Conservation (phyloP, 2,113 vertebrate genomes). For the Talpa occidentalis region DNA sequence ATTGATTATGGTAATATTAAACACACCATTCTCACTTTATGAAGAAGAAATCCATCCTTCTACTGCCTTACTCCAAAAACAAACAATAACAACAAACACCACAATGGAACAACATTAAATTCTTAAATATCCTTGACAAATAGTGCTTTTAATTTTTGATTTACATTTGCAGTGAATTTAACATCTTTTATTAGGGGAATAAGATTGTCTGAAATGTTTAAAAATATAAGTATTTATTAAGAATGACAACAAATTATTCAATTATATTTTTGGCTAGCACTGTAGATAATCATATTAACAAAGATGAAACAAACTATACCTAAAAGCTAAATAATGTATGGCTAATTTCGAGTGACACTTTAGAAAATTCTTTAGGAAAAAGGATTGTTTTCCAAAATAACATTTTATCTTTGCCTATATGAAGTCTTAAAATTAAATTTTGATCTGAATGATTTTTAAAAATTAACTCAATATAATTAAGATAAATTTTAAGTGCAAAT, state of each 20-base stretch:
- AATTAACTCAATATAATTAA: background rate
- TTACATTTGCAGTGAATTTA: background rate
- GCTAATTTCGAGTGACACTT: background rate
- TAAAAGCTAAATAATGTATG: background rate
- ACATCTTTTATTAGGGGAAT: background rate
- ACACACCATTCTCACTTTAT: background rate
- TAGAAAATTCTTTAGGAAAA: background rate
- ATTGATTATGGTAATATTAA: background rate
- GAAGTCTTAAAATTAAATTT: conserved; percentile 37
- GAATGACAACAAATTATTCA: background rate
- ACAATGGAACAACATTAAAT: background rate
- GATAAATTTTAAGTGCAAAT: background rate
- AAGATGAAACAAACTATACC: background rate
- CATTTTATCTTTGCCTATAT: background rate
- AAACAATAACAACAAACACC: background rate
- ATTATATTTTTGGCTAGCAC: background rate
- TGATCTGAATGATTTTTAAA: background rate
- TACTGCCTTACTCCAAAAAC: background rate
- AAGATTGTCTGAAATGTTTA: background rate
- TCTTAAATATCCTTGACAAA: background rate
- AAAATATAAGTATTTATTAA: background rate
- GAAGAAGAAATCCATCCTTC: background rate
- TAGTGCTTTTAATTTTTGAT: background rate
- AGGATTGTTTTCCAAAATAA: background rate
- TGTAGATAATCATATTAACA: background rate